phyloP scores from a whole-genome alignment of 2,888 invertebrate species.

The Plagodis pulveraria region DNA sequence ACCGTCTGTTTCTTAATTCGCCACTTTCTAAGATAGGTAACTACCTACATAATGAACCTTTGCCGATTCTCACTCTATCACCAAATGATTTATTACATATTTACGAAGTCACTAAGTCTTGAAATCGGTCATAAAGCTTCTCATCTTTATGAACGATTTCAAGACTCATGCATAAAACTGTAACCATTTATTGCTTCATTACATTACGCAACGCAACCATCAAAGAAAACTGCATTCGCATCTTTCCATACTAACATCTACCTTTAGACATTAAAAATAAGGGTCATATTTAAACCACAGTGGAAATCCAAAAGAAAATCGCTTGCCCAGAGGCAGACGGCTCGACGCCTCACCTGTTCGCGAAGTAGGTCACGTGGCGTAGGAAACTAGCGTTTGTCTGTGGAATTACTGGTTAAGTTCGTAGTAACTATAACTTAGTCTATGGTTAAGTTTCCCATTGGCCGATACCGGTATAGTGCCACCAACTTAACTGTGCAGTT shows the following conservation, averaged over 20 bases:
- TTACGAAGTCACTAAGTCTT: no score
- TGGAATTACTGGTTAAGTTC: slow-evolving; percentile 5
- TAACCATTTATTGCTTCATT: not conserved
- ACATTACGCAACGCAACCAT: slow-evolving; percentile 1
- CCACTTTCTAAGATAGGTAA: no score
- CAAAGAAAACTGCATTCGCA: slow-evolving; percentile 4
- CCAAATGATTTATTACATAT: no score
- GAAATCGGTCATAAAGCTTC: not conserved
- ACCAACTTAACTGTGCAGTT: no score
- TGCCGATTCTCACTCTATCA: no score
- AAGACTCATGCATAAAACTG: not conserved
- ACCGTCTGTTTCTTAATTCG: no score
- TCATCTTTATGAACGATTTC: not conserved
- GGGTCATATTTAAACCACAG: slow-evolving; percentile 6
- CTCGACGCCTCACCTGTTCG: slow-evolving; percentile 66
- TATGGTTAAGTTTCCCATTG: slow-evolving; percentile 39
- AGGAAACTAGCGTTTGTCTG: slow-evolving; percentile 8
- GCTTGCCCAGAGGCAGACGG: slow-evolving; percentile 51
- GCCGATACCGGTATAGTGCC: slow-evolving; percentile 25
- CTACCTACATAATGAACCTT: no score
- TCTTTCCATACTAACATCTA: not conserved
- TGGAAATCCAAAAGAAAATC: slow-evolving; percentile 16
- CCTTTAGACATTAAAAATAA: not conserved
- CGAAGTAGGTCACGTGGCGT: slow-evolving; percentile 44
- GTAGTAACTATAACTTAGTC: no score